These are phyloP conservation scores for Alviniconcha strummeri DNA, from an alignment of 2,888 invertebrate genomes.

Conservation along the genomic window DNA sequence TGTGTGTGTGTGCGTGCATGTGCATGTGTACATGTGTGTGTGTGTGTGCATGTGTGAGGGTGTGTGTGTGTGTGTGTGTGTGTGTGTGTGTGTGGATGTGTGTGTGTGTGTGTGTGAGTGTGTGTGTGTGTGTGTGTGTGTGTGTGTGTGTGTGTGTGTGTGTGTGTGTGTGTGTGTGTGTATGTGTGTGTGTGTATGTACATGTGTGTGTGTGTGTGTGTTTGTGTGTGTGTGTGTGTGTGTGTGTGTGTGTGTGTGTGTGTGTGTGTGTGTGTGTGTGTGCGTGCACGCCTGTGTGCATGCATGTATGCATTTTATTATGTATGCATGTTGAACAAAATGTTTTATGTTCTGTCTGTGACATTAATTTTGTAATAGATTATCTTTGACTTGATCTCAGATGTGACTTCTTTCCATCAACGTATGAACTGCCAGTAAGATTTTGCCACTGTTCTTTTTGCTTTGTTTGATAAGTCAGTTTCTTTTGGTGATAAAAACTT, in stretches of 20 bases:
- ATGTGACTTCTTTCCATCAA: constrained; percentile 78
- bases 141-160: not conserved
- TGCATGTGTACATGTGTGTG: not conserved
- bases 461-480: too few relatives aligned
- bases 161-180: not conserved
- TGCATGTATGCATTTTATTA: not conserved
- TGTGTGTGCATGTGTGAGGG: not conserved
- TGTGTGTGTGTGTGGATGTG: not conserved
- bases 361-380: not conserved
- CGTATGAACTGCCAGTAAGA: constrained; percentile 78
- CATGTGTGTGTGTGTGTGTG: too few relatives aligned
- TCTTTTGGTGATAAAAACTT: not conserved
- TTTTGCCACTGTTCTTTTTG: not conserved
- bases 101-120: not conserved
- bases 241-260: too few relatives aligned
- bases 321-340: too few relatives aligned
- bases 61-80: not conserved
- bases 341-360: not conserved
- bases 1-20: not conserved
- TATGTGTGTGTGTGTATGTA: too few relatives aligned
- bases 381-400: constrained; percentile 51
- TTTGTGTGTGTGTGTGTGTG: too few relatives aligned
- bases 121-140: not conserved
- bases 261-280: not conserved
- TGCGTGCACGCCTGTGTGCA: not conserved